Conservation (phyloP, 2,797 vertebrate genomes). For the Pelodytes ibericus region DNA sequence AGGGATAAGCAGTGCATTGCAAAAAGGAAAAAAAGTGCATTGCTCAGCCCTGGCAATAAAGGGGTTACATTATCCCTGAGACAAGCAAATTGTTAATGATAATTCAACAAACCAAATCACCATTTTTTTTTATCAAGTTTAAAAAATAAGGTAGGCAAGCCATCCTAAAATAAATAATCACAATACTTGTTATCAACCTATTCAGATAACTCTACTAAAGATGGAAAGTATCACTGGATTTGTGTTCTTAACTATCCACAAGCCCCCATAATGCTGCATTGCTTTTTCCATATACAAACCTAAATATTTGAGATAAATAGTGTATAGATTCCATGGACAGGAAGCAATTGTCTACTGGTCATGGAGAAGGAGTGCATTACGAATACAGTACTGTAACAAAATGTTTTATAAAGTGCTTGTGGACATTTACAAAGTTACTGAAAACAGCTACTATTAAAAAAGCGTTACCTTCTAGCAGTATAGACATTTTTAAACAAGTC, state of each 20-base stretch:
- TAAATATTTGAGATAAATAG: too few relatives aligned
- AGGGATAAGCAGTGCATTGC: neutral
- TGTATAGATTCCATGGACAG: neutral
- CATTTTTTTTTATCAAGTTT: constrained; percentile 1
- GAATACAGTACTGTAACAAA: constrained; percentile 41
- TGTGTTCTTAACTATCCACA: neutral
- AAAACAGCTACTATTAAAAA: neutral
- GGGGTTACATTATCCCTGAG: constrained; percentile 18
- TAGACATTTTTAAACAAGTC: constrained; percentile 36
- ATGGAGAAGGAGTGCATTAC: neutral
- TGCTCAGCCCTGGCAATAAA: neutral
- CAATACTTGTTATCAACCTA: neutral
- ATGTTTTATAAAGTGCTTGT: constrained; percentile 71
- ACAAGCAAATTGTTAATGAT: constrained; percentile 4
- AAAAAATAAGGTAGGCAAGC: neutral
- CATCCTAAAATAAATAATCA: neutral
- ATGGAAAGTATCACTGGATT: neutral
- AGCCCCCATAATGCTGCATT: neutral
- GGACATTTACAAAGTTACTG: constrained; percentile 65
- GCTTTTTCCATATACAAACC: neutral
- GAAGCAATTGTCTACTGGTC: neutral
- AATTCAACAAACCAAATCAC: constrained; percentile 1
- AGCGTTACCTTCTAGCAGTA: constrained; percentile 8
- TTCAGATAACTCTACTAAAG: neutral
- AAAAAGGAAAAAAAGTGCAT: neutral